Conservation (phyloP, 2,797 vertebrate species). For the Gouania willdenowi region DNA sequence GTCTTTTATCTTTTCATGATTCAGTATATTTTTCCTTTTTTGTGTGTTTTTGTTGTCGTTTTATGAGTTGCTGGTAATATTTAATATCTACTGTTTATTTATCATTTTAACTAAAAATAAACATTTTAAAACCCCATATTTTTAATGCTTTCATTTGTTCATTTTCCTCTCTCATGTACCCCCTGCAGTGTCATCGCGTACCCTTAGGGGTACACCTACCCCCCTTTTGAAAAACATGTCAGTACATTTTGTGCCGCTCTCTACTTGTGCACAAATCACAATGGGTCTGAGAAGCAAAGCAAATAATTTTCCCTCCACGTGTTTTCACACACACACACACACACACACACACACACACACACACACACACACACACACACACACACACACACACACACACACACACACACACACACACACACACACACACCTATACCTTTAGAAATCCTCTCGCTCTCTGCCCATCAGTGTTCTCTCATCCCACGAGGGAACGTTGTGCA, state of each 20-base stretch:
- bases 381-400: slow-evolving; percentile 15
- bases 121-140: slow-evolving; percentile 11
- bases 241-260: slow-evolving; percentile 7
- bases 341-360: slow-evolving; percentile 6
- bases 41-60: too few relatives aligned
- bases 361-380: slow-evolving; percentile 5
- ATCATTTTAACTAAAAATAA: too few relatives aligned
- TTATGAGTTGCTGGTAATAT: too few relatives aligned
- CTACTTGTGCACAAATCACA: slow-evolving; percentile 2
- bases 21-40: too few relatives aligned
- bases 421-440: slow-evolving; percentile 16
- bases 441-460: slow-evolving; percentile 23
- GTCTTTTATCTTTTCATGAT: too few relatives aligned
- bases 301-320: slow-evolving; percentile 15
- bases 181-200: too few relatives aligned
- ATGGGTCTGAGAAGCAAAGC: slow-evolving; percentile 8
- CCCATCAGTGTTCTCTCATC: slow-evolving; percentile 45
- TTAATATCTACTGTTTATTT: too few relatives aligned
- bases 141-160: too few relatives aligned
- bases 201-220: too few relatives aligned
- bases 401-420: slow-evolving; percentile 1
- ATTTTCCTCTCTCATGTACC: too few relatives aligned
- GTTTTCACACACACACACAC: slow-evolving; percentile 19
- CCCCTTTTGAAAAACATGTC: too few relatives aligned
- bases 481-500: slow-evolving; percentile 43